phyloP scores from a whole-genome alignment of 2,888 invertebrate species.

The Agriotes lineatus region DNA sequence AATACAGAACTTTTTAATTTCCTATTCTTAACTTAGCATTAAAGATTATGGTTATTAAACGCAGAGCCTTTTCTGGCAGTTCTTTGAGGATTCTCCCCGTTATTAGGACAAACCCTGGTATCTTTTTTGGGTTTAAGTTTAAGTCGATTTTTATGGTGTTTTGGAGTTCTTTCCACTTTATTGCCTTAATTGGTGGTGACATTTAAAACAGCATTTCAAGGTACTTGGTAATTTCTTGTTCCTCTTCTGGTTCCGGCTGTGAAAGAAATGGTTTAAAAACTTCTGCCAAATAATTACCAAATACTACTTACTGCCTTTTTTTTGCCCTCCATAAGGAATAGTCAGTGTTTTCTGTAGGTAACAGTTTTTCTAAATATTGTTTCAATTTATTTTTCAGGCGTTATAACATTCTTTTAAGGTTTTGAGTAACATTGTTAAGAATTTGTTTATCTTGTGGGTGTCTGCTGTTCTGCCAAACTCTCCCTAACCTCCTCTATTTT shows the following conservation, averaged over 20 bases:
- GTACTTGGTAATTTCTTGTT: not conserved
- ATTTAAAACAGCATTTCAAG: not conserved
- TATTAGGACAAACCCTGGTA: not conserved
- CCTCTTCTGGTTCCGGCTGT: not conserved
- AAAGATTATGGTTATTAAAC: too few species aligned
- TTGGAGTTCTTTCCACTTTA: not conserved
- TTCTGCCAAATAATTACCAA: not conserved
- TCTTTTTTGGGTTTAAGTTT: not conserved
- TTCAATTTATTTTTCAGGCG: too few species aligned
- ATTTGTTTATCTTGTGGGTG: too few species aligned
- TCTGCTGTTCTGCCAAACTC: too few species aligned
- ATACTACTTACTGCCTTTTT: not conserved
- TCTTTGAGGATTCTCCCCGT: not conserved
- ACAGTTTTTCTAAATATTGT: not conserved
- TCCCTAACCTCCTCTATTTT: too few species aligned
- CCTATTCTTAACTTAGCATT: too few species aligned
- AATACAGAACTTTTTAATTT: too few species aligned
- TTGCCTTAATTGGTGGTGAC: not conserved
- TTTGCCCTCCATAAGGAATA: not conserved
- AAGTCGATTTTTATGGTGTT: not conserved
- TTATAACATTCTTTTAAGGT: too few species aligned
- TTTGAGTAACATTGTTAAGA: too few species aligned
- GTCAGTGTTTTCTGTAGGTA: not conserved
- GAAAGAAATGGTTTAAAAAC: not conserved
- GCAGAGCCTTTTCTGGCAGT: too few species aligned